phyloP scores from a whole-genome alignment of 2,888 invertebrate genomes.

The Coenonympha glycerion region DNA sequence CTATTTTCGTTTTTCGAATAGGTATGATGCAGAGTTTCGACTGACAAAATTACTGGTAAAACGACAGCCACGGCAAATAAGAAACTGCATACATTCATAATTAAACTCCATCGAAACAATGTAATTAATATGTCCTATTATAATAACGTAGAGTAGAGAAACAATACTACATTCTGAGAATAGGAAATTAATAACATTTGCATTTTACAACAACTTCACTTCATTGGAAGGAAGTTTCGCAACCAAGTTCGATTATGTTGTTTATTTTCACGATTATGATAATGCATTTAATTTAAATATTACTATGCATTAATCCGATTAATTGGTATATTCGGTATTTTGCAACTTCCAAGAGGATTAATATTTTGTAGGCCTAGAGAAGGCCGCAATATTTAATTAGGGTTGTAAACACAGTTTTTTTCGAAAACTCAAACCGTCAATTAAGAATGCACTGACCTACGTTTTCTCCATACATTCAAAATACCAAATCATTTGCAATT shows the following conservation, averaged over 20 bases:
- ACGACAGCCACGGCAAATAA: neutral
- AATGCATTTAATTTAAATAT: neutral
- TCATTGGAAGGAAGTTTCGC: constrained; percentile 5
- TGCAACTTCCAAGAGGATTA: neutral
- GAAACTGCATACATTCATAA: neutral
- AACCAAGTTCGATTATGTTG: neutral
- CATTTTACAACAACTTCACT: neutral
- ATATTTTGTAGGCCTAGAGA: neutral
- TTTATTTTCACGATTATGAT: neutral
- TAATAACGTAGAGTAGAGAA: neutral
- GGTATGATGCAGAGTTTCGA: no score
- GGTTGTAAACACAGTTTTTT: no score
- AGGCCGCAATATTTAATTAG: no score
- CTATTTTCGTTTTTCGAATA: no score
- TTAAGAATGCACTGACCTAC: no score
- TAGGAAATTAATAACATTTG: constrained; percentile 4
- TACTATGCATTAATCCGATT: neutral
- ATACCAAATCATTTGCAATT: no score
- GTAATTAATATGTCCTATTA: neutral
- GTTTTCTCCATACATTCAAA: no score
- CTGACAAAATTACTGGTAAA: no score
- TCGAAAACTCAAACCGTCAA: no score
- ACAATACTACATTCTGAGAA: neutral
- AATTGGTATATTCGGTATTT: neutral
- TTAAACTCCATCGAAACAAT: neutral